Conservation (phyloP, 1,140 invertebrate species). For the Polyergus mexicanus region DNA sequence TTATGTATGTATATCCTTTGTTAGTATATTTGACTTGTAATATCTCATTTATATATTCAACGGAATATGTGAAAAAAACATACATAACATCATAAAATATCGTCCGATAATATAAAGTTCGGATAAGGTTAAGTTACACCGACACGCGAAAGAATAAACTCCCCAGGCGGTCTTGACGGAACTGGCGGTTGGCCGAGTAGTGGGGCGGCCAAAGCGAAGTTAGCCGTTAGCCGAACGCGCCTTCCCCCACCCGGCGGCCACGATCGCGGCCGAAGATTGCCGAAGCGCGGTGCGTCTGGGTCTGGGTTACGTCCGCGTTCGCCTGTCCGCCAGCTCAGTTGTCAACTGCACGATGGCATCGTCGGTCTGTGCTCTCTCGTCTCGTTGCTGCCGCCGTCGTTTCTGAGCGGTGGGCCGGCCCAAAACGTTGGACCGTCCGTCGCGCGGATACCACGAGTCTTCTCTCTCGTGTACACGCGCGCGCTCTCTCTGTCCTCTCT, state of each 20-base stretch:
- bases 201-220: not conserved
- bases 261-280: constrained; percentile 30
- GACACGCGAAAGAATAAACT: not conserved
- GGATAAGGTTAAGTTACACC: not conserved
- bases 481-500: constrained; percentile 23
- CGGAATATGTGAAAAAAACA: not conserved
- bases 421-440: constrained; percentile 84
- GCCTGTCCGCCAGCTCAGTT: constrained; percentile 75
- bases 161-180: not conserved
- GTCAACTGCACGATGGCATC: constrained; percentile 85
- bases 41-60: not conserved
- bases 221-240: constrained; percentile 40
- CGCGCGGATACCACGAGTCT: constrained; percentile 69
- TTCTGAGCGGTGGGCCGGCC: constrained; percentile 85
- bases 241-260: not conserved
- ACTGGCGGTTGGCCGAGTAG: constrained; percentile 17
- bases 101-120: not conserved
- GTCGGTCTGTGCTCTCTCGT: constrained; percentile 72
- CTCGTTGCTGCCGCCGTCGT: constrained; percentile 80
- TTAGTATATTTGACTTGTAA: not conserved
- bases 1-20: not conserved
- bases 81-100: not conserved
- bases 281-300: not conserved
- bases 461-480: constrained; percentile 44
- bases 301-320: constrained; percentile 10